These are phyloP conservation scores for Amblyraja radiata DNA, from an alignment of 2,797 vertebrate genomes.

Conservation along the genomic window DNA sequence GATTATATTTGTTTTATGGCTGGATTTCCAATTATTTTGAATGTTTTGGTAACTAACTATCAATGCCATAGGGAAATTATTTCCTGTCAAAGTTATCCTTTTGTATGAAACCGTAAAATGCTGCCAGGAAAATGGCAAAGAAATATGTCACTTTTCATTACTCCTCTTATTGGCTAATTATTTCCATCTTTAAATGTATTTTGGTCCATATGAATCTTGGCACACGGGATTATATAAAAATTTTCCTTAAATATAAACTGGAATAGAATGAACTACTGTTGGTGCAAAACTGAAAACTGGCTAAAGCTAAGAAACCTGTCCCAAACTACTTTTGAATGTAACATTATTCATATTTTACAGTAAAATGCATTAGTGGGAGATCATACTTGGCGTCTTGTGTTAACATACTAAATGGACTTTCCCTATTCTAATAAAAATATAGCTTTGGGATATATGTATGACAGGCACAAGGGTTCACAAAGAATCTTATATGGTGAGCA, in stretches of 20 bases:
- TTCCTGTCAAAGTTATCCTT: background rate
- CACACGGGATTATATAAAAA: background rate
- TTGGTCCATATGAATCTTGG: background rate
- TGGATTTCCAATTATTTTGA: background rate
- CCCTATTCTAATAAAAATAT: constrained; percentile 9
- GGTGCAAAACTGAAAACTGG: background rate
- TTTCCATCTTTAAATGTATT: constrained; percentile 19
- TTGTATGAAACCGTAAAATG: background rate
- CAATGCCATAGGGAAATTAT: background rate
- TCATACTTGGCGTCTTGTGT: background rate
- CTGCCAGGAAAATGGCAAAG: constrained; percentile 19
- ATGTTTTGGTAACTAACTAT: background rate
- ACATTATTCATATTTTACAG: constrained; percentile 18
- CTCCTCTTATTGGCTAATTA: background rate
- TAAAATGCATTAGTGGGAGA: constrained; percentile 3
- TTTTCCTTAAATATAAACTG: constrained; percentile 23
- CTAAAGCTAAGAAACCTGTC: background rate
- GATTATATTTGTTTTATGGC: background rate
- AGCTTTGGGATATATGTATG: background rate
- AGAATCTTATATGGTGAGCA: constrained; percentile 27
- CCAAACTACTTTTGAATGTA: background rate
- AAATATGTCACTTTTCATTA: background rate
- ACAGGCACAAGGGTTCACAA: background rate
- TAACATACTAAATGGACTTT: background rate
- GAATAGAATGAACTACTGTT: constrained; percentile 2